Conservation (phyloP, 2,797 vertebrate species). For the Neosalanx taihuensis region DNA sequence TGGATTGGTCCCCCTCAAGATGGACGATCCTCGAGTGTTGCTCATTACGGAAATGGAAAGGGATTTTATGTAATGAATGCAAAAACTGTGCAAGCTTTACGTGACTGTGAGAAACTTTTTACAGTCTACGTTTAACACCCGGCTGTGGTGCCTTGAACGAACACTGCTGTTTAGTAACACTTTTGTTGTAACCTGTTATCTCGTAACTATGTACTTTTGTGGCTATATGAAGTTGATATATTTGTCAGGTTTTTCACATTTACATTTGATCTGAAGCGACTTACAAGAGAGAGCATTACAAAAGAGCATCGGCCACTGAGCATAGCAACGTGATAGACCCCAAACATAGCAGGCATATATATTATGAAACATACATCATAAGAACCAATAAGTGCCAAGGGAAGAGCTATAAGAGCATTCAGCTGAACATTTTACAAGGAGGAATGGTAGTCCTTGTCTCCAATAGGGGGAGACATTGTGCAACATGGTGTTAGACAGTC, state of each 20-base stretch:
- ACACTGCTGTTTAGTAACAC: not conserved
- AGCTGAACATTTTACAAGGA: too few relatives aligned
- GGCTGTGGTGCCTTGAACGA: constrained; percentile 33
- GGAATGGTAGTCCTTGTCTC: not conserved
- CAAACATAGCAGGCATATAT: too few relatives aligned
- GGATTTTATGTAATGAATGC: constrained; percentile 47
- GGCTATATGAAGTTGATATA: constrained; percentile 29
- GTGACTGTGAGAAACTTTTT: constrained; percentile 18
- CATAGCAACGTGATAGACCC: too few relatives aligned
- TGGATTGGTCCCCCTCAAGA: not conserved
- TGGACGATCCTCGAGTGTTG: not conserved
- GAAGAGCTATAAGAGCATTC: too few relatives aligned
- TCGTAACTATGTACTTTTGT: constrained; percentile 19
- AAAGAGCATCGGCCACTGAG: too few relatives aligned
- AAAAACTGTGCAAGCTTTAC: constrained; percentile 37
- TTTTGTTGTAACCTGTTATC: constrained; percentile 9
- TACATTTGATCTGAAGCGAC: too few relatives aligned
- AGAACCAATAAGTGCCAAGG: too few relatives aligned
- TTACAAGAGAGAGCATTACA: too few relatives aligned
- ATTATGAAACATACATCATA: too few relatives aligned
- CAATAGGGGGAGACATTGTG: constrained; percentile 1
- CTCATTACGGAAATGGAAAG: constrained; percentile 25
- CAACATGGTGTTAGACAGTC: not conserved
- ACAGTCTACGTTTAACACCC: not conserved
- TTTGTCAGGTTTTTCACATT: constrained; percentile 28